A percentile compares a stretch with the other conserved stretches of the same genome.
These are phyloP conservation scores for Bergia sp. DNA, from an alignment of 92 coral and sea anemone genomes.

Conservation along the genomic window DNA sequence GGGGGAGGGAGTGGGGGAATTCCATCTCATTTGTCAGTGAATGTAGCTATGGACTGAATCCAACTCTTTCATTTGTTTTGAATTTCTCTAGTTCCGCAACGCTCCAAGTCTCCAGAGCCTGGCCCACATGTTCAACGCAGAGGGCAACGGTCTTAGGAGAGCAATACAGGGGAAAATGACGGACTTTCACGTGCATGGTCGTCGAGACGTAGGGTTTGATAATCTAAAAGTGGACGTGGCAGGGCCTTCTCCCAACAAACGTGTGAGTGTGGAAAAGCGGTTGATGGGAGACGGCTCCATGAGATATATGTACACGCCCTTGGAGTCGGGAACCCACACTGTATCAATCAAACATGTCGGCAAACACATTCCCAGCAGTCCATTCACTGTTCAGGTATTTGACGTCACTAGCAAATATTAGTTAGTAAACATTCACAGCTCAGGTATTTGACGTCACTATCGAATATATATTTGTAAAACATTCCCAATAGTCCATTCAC, in stretches of 20 bases:
- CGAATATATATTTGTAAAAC: background rate
- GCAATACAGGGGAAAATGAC: conserved; percentile 79
- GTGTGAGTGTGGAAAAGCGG: conserved; percentile 69
- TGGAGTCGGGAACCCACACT: conserved; percentile 72
- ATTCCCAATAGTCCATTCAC: no score
- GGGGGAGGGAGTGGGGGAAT: no score
- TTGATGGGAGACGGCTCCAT: conserved; percentile 61
- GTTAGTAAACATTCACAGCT: conserved; percentile 54
- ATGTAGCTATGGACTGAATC: background rate
- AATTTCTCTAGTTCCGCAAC: conserved; percentile 59
- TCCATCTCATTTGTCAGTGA: no score
- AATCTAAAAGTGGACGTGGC: conserved; percentile 69
- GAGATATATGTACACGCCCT: conserved; percentile 76
- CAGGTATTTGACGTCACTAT: conserved; percentile 36
- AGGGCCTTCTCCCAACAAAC: conserved; percentile 65
- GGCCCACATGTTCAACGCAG: conserved; percentile 81
- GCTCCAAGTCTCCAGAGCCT: conserved; percentile 76
- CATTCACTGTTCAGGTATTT: conserved; percentile 69
- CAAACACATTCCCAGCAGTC: conserved; percentile 84
- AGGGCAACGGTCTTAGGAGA: conserved; percentile 85
- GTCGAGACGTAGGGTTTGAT: conserved; percentile 81
- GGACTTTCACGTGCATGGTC: conserved; percentile 83
- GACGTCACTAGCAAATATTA: background rate
- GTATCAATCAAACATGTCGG: conserved; percentile 81
- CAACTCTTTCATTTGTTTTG: background rate